Conservation (phyloP, 2,888 invertebrate genomes). For the Dugesia japonica region DNA sequence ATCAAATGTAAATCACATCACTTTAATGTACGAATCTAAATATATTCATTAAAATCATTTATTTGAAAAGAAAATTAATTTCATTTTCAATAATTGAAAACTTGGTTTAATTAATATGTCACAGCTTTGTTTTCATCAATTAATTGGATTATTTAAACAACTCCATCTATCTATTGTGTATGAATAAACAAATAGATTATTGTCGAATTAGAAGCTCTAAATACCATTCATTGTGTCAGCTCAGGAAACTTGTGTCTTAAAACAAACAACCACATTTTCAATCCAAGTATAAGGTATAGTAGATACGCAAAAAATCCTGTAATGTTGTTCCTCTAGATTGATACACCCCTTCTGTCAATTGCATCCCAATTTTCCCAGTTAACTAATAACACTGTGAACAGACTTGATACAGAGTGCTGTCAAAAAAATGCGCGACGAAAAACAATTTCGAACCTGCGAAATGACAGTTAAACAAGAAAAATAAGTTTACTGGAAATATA, state of each 20-base stretch:
- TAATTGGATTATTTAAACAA: constrained; percentile 20
- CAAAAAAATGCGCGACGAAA: constrained; percentile 20
- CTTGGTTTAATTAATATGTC: background rate
- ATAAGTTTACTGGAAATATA: constrained; percentile 20
- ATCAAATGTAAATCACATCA: no score
- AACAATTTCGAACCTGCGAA: constrained; percentile 11
- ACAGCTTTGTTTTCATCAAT: constrained; percentile 7
- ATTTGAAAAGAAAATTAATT: background rate
- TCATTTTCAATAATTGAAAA: background rate
- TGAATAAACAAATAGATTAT: constrained; percentile 14
- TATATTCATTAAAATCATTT: no score
- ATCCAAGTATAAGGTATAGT: background rate
- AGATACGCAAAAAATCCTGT: constrained; percentile 2
- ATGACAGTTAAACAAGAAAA: constrained; percentile 16
- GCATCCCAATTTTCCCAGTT: constrained; percentile 20
- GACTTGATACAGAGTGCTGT: constrained; percentile 20
- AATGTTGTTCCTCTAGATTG: background rate
- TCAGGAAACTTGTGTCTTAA: constrained; percentile 20
- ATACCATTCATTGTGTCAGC: constrained; percentile 20
- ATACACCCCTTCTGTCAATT: constrained; percentile 16
- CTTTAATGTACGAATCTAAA: no score
- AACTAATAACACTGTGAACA: constrained; percentile 1
- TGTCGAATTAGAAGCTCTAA: constrained; percentile 13
- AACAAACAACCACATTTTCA: constrained; percentile 9
- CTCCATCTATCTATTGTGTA: constrained; percentile 16